These are phyloP conservation scores for Chesias legatella DNA, from an alignment of 2,888 invertebrate genomes.

Conservation along the genomic window DNA sequence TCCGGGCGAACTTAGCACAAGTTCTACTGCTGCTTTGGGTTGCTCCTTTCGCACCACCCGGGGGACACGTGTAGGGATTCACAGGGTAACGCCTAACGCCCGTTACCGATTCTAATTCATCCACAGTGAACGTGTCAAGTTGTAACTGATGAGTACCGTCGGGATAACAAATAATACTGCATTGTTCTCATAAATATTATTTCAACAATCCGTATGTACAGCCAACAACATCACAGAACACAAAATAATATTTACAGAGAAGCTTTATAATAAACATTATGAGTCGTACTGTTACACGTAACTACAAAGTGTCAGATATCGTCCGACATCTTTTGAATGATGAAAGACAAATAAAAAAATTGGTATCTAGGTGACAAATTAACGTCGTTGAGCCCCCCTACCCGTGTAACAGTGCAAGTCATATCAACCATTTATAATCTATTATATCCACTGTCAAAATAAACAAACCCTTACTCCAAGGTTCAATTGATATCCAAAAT, in stretches of 20 bases:
- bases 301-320: too few species aligned
- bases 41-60: too few species aligned
- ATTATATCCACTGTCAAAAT: constrained; percentile 44
- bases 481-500: constrained; percentile 43
- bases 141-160: not conserved
- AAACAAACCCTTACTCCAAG: constrained; percentile 48
- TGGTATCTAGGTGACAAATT: too few species aligned
- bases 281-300: constrained; percentile 38
- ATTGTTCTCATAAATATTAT: constrained; percentile 73
- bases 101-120: too few species aligned
- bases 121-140: too few species aligned
- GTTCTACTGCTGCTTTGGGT: too few species aligned
- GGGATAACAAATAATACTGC: constrained; percentile 37
- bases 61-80: too few species aligned
- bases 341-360: too few species aligned
- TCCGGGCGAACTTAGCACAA: too few species aligned
- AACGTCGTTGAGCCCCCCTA: too few species aligned
- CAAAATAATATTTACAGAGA: constrained; percentile 78
- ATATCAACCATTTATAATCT: constrained; percentile 36
- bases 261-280: constrained; percentile 38
- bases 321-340: too few species aligned
- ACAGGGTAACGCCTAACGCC: too few species aligned
- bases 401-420: constrained; percentile 39
- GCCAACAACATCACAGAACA: constrained; percentile 49
- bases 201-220: constrained; percentile 59